phyloP scores from a whole-genome alignment of 2,888 invertebrate species.

The Phyto melanocephala region DNA sequence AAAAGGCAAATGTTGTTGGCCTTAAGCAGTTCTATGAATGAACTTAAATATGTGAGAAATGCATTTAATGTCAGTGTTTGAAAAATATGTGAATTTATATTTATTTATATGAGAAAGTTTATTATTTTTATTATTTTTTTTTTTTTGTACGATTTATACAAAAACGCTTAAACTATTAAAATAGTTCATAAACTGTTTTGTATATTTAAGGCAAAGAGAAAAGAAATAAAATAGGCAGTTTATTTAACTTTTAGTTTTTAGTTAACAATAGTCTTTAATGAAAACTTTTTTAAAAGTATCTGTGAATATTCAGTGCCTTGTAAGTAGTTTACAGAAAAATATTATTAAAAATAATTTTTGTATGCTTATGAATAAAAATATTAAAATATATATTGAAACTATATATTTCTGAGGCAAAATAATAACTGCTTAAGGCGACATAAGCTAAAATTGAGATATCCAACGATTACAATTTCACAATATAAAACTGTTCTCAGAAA shows the following conservation, averaged over 20 bases:
- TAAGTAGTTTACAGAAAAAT: no score
- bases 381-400: no score
- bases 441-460: no score
- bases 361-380: no score
- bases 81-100: no score
- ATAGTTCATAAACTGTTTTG: neutral
- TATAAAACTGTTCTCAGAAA: no score
- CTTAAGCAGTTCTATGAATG: slow-evolving; percentile 29
- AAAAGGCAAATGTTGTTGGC: slow-evolving; percentile 37
- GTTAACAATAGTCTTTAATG: neutral
- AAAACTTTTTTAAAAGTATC: no score
- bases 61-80: slow-evolving; percentile 5
- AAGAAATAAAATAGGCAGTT: neutral
- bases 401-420: no score
- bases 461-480: no score
- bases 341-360: no score
- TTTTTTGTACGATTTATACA: neutral
- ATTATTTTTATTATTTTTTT: neutral
- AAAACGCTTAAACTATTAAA: slow-evolving; percentile 28
- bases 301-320: no score
- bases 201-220: neutral
- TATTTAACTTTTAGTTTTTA: slow-evolving; percentile 7
- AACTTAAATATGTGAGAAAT: slow-evolving; percentile 27
- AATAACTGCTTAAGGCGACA: no score
- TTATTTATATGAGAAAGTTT: neutral